Evolutionary conservation across 2,113 vertebrate genomes (phyloP).

Genomic region (Thermophis baileyi): DNA sequence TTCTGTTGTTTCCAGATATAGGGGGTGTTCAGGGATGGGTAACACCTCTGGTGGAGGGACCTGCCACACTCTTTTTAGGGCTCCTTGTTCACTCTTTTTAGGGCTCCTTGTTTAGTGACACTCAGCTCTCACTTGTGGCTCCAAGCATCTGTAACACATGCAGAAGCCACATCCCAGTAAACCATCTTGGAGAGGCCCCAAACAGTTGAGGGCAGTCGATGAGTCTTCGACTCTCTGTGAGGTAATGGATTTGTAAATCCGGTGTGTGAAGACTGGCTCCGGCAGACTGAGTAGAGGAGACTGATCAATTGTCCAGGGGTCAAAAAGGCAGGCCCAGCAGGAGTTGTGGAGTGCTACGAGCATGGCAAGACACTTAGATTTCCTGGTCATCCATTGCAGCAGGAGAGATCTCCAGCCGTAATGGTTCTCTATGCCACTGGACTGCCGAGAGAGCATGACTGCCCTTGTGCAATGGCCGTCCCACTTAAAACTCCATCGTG

Average conservation of each 20-base stretch:
- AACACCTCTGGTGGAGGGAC: background rate
- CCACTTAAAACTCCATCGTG: background rate
- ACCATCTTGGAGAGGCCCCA: background rate
- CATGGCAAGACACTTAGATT: background rate
- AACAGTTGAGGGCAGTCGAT: background rate
- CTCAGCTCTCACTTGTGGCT: background rate
- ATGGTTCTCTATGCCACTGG: background rate
- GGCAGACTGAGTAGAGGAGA: background rate
- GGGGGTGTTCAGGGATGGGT: background rate
- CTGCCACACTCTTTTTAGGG: background rate
- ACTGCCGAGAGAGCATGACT: background rate
- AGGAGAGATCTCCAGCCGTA: background rate
- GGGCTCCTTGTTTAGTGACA: background rate
- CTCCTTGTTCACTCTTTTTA: background rate
- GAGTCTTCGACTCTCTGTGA: background rate
- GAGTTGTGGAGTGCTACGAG: background rate
- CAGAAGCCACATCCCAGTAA: background rate
- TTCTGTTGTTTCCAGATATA: background rate
- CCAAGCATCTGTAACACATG: background rate
- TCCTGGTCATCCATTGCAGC: background rate
- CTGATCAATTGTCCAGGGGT: background rate
- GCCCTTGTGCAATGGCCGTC: background rate
- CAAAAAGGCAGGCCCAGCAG: background rate
- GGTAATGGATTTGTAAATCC: background rate
- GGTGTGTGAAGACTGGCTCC: background rate